phyloP scores from a whole-genome alignment of 2,797 vertebrate genomes.

The Poecilia wingei region DNA sequence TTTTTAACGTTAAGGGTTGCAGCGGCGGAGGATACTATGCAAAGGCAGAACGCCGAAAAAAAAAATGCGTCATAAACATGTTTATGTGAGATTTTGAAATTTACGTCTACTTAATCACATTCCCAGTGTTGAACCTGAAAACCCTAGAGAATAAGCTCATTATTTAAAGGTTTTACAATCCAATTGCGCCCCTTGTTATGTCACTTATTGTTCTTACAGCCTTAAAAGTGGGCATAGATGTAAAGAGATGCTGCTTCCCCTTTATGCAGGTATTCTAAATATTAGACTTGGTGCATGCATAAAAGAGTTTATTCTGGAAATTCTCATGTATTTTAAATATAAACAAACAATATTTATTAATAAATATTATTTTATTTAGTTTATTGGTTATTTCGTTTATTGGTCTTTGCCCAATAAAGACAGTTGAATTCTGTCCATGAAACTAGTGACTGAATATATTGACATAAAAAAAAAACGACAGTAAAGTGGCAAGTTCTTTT shows the following conservation, averaged over 20 bases:
- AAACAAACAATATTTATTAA: background rate
- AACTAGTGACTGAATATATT: background rate
- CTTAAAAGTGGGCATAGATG: background rate
- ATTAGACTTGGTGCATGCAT: background rate
- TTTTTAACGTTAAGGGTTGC: background rate
- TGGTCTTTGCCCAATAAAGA: no score
- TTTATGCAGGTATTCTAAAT: background rate
- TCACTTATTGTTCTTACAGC: background rate
- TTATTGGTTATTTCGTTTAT: no score
- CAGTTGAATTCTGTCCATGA: background rate
- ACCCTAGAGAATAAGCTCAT: background rate
- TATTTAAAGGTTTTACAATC: background rate
- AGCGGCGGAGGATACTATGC: background rate
- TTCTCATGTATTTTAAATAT: background rate
- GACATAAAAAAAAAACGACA: background rate
- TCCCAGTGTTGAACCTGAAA: background rate
- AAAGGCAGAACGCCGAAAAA: background rate
- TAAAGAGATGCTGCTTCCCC: background rate
- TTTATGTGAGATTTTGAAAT: conserved; percentile 1
- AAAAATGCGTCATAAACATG: conserved; percentile 25
- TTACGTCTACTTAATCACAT: background rate
- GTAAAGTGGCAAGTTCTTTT: background rate
- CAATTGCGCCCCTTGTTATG: background rate
- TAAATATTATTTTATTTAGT: background rate
- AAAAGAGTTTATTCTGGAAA: background rate